These are phyloP conservation scores for Scopus umbretta DNA, from an alignment of 2,113 vertebrate species.

Conservation along the genomic window DNA sequence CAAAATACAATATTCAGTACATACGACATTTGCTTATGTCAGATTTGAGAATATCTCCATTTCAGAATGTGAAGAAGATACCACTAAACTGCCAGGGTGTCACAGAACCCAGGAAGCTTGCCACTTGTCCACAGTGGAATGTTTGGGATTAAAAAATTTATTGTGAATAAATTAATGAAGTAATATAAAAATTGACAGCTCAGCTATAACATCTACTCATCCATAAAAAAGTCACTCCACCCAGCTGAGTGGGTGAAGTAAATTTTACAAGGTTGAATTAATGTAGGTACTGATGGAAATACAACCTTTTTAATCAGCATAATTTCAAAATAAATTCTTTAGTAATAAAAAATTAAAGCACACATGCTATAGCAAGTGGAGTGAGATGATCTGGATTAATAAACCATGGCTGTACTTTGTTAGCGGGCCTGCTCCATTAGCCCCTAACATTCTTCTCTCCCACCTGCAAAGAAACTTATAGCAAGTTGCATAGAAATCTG, in stretches of 20 bases:
- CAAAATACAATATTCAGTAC: not conserved
- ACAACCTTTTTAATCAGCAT: conserved; percentile 2
- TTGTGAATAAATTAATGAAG: conserved; percentile 33
- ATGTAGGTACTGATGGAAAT: conserved; percentile 34
- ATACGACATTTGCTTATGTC: not conserved
- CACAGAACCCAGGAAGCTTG: not conserved
- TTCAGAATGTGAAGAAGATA: not conserved
- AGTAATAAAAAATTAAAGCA: conserved; percentile 20
- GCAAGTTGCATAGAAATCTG: not conserved
- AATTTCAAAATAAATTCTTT: conserved; percentile 39
- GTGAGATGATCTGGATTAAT: not conserved
- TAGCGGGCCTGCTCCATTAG: not conserved
- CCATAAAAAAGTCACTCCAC: conserved; percentile 45
- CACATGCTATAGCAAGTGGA: not conserved
- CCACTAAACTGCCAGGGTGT: not conserved
- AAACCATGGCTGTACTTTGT: not conserved
- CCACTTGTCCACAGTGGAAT: not conserved
- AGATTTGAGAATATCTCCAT: not conserved
- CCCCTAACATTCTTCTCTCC: not conserved
- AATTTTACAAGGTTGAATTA: conserved; percentile 40
- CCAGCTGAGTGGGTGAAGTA: conserved; percentile 45
- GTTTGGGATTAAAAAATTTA: conserved; percentile 13
- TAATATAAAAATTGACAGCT: conserved; percentile 39
- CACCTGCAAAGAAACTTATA: not conserved
- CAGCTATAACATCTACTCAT: conserved; percentile 29